Evolutionary conservation across 1,140 invertebrate species (phyloP), one percentile per base, ranked within the genome.

Genomic region (Zophobas atratus): DNA sequence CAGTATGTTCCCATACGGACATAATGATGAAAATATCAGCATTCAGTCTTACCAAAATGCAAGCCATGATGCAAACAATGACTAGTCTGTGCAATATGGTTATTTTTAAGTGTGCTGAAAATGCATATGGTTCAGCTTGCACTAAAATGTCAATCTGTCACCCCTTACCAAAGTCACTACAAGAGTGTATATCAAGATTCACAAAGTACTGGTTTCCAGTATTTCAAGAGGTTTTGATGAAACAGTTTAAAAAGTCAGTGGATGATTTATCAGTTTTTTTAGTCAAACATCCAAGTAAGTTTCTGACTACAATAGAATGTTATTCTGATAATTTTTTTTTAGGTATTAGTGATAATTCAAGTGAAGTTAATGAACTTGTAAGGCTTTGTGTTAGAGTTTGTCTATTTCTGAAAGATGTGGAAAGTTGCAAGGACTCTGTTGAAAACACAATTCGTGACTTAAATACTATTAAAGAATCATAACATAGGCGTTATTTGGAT

Each of bases 181-280:
- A 48, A 8, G 79, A 78, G 6, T 84, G 82, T 43, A 57, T 84
- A 3, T 76, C 76, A 60, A 77, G 78, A 41, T 79, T 83, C 70
- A 76, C 74, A 35, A 78, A 77, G 43, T 84, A 84, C 70, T 84
- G 82, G 82, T 70, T 48, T n/a, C 63, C 80, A 35, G 80, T 82
- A 6, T 84, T 82, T 67, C 71, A 75, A 49, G 78, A 80, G 1
- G 70, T 80, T 33, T 6, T 84, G 35, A 43, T 84, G 38, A 84
- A 84, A 70, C 82, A 84, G 33, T 81, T 73, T 48, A 77, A 48
- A 8, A 82, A 77, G 48, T 70, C 77, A 49, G 38, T 83, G 32
- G 67, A 79, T 32, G 33, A 79, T 41, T 53, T 75, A 3, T 73
- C 51, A 1, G 33, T 3, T 2, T 73, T 73, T 39, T 8, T 55